Evolutionary conservation across 1,140 invertebrate genomes (phyloP), one percentile per base, ranked within the genome.

Genomic region (Dreissena polymorpha): DNA sequence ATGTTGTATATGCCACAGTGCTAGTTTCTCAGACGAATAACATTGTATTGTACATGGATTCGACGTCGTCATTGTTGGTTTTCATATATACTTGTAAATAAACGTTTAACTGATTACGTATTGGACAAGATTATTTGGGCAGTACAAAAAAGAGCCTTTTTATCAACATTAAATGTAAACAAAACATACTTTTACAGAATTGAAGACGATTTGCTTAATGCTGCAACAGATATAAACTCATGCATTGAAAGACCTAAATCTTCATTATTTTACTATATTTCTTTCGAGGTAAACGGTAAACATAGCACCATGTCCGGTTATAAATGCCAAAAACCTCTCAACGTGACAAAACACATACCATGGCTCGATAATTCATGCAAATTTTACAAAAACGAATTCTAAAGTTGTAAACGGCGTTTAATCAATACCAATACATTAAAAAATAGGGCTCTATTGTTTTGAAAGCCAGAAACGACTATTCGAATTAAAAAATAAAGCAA

Each of bases 121-220:
- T 63, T 39, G 8, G 60, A 77, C 21, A 65, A 67, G 65, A 50
- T 77, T 25, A 10, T 65, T 39, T 77, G 74, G 74, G 29, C 16
- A 10, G 21, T 21, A 50, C 74, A 10, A 21, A 53, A 13, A 67
- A 39, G 29, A 50, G 16, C 13, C 51, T 75, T 16, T 39, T 29
- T 39, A 60, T 27, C 21, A 13, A 13, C 39, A 27, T 63, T 75
- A 10, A 23, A 53, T 21, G 51, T 55, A 10, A 68, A 68, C 25
- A 68, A 39, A 27, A 23, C 18, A 5, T 5, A 18, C 14, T 68
- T 68, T 23, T 3, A 68, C 29, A 39, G 14, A 16, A n/a, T 68
- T 27, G 29, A 5, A 16, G 25, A 68, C 29, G 25, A 68, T 27
- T 16, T 68, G 21, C 16, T 68, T 21, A 27, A 27, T 27, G 14